Base-by-base conservation (phyloP, 1,140 invertebrate genomes). In the Macrostomum lignano region DNA sequence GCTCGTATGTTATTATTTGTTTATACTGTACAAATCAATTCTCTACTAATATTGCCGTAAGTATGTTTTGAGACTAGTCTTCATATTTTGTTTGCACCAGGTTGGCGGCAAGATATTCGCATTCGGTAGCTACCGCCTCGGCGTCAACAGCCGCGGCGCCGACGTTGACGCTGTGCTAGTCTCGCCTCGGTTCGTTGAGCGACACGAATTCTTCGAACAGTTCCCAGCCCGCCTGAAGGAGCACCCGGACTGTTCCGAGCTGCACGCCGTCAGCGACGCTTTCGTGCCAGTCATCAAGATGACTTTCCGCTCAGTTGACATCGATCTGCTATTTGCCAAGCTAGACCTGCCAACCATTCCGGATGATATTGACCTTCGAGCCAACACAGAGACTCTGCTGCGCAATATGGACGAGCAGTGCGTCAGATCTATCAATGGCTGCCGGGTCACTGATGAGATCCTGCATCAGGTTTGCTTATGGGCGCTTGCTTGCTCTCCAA, bases 161-260 rank as follows among this genome's bases (percentile, higher is more conserved):
- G 91, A 98, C 70, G 96, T 98, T 49, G 91, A 98, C 64, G 86
- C 88, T 0, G 53, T 98, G 0, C 93, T 84, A 61, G 82, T 98
- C 21, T 84, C 77, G 17, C 91, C 91, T 2, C 64, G 82, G 37
- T 86, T 96, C 55, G 75, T 98, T 29, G 72, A 78, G 43, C 65
- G 91, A 29, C 52, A 63, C 1, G 91, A 98, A 58, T 98, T 94
- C 58, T 98, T 98, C 54, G 61, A 67, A 7, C 73, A 76, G 0
- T 98, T 98, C 58, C 76, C 74, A 53, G 76, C 93, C 31, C 59
- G 86, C 29, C 59, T 98, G 2, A 79, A 74, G 51, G 60, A 70
- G 43, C 75, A 84, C 47, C 60, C 67, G 6, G 76, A 86, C 66
- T 78, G 86, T 25, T 70, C 70, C 36, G 72, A 77, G 44, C 56